Percentiles rank a stretch among this genome's conserved stretches.
Conservation (phyloP, 1,140 invertebrate genomes). For the Drosophila insularis region DNA sequence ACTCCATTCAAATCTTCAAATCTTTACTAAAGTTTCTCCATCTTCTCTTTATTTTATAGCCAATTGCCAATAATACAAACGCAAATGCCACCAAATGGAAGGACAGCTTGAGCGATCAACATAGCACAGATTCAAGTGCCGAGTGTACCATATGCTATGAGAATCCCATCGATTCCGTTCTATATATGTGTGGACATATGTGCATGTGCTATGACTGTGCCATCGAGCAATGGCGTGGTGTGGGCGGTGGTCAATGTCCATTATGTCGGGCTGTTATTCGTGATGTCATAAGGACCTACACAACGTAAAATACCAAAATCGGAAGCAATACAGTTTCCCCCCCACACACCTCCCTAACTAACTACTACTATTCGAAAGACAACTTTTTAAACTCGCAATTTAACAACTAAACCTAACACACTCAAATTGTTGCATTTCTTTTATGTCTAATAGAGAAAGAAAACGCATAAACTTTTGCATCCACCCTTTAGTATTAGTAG, state of each 20-base stretch:
- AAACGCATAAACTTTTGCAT: conserved; percentile 25
- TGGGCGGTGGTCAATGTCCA: conserved; percentile 95
- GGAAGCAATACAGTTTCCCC: conserved; percentile 42
- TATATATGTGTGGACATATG: conserved; percentile 99
- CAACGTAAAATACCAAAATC: conserved; percentile 86
- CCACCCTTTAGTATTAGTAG: conserved; percentile 41
- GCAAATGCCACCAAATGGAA: conserved; percentile 69
- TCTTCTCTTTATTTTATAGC: conserved; percentile 30
- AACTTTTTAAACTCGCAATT: conserved; percentile 60
- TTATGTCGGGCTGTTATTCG: conserved; percentile 95
- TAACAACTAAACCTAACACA: conserved; percentile 32
- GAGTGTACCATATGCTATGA: conserved; percentile 98
- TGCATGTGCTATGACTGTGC: conserved; percentile 99
- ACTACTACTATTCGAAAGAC: conserved; percentile 16
- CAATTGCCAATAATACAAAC: conserved; percentile 62
- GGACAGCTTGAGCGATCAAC: conserved; percentile 72
- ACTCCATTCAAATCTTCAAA: not conserved
- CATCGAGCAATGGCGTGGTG: conserved; percentile 93
- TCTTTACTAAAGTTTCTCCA: not conserved
- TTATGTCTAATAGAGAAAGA: conserved; percentile 9
- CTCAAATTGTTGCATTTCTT: conserved; percentile 43
- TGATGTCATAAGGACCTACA: conserved; percentile 97
- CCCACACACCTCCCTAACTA: not conserved
- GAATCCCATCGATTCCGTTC: conserved; percentile 93
- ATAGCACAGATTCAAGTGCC: conserved; percentile 84